A percentile compares a stretch with the other conserved stretches of the same genome.
phyloP scores from a whole-genome alignment of 2,888 invertebrate genomes.

The Pandemis corylana region DNA sequence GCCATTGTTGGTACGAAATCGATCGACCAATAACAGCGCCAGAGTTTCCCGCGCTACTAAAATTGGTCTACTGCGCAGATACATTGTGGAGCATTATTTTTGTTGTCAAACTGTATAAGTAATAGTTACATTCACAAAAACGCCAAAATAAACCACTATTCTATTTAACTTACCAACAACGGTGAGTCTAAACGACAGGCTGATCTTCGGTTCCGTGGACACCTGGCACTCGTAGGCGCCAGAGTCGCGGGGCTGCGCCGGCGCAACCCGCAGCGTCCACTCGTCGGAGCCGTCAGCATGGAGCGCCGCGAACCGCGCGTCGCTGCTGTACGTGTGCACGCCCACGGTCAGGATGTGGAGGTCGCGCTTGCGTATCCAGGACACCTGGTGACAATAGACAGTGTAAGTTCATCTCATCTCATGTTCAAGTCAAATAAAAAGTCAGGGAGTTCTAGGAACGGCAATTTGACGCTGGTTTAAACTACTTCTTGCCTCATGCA shows the following conservation, averaged over 20 bases:
- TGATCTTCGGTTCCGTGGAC: constrained; percentile 95
- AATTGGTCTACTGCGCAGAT: too few species aligned
- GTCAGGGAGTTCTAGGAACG: too few species aligned
- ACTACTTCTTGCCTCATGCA: too few species aligned
- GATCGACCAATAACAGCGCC: too few species aligned
- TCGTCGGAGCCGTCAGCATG: constrained; percentile 87
- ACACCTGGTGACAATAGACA: constrained; percentile 85
- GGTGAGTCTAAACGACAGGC: constrained; percentile 88
- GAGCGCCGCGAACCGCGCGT: constrained; percentile 86
- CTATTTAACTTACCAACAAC: constrained; percentile 88
- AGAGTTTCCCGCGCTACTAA: too few species aligned
- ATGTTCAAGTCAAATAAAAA: too few species aligned
- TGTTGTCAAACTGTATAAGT: too few species aligned
- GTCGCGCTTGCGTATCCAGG: constrained; percentile 94
- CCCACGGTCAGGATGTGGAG: constrained; percentile 88
- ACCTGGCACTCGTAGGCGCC: constrained; percentile 97
- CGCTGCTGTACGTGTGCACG: constrained; percentile 87
- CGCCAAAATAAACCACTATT: background rate
- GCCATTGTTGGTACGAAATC: too few species aligned
- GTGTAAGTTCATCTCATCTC: background rate
- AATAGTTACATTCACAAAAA: background rate
- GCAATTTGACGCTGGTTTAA: too few species aligned
- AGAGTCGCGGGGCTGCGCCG: constrained; percentile 89
- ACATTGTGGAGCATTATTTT: too few species aligned
- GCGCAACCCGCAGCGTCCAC: constrained; percentile 86